These are phyloP conservation scores for Ischnus inquisitorius DNA, from an alignment of 2,888 invertebrate species.

Conservation along the genomic window DNA sequence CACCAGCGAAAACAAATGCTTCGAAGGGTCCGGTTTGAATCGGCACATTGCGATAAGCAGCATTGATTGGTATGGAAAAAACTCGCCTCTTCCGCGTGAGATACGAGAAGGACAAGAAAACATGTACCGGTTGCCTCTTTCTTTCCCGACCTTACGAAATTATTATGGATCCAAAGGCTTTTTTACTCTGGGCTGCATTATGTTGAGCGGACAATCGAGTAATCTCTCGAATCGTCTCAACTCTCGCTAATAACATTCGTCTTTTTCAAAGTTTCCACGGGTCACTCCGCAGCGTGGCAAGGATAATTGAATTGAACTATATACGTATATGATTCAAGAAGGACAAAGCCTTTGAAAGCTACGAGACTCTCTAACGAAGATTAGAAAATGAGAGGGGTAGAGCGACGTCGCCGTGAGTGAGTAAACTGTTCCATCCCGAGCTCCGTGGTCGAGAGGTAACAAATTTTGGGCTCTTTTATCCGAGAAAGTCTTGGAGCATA, in stretches of 20 bases:
- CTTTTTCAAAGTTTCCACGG: slow-evolving; percentile 28
- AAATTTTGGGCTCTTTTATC: slow-evolving; percentile 2
- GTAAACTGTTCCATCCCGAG: background rate
- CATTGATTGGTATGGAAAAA: background rate
- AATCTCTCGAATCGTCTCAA: slow-evolving; percentile 10
- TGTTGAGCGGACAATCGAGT: background rate
- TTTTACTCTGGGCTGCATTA: background rate
- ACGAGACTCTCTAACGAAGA: slow-evolving; percentile 3
- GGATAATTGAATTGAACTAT: slow-evolving; percentile 35
- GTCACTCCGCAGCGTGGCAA: background rate
- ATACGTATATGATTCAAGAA: background rate
- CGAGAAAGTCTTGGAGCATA: slow-evolving; percentile 20
- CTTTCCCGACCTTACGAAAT: background rate
- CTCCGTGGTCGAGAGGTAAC: background rate
- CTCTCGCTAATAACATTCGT: slow-evolving; percentile 30
- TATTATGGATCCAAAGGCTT: background rate
- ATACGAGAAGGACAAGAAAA: background rate
- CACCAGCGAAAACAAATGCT: background rate
- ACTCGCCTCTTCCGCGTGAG: background rate
- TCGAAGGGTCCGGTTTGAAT: slow-evolving; percentile 2
- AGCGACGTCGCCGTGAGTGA: background rate
- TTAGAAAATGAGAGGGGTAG: background rate
- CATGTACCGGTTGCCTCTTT: background rate
- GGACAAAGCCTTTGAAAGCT: slow-evolving; percentile 6
- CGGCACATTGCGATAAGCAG: background rate